Conservation (phyloP, 1,140 invertebrate species). For the Drosophila hydei region DNA sequence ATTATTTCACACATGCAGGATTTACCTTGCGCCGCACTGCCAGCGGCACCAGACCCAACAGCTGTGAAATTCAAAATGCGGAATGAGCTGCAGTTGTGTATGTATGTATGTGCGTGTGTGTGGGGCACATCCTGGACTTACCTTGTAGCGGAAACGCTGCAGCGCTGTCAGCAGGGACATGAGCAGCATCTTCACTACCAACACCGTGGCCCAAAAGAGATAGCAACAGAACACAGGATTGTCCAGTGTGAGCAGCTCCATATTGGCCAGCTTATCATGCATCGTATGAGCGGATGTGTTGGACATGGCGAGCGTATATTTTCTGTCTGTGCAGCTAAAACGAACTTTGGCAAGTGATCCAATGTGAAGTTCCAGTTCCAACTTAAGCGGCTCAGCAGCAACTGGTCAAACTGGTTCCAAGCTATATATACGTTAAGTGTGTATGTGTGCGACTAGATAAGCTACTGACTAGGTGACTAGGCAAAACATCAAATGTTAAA, state of each 20-base stretch:
- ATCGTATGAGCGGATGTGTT: background rate
- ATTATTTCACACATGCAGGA: background rate
- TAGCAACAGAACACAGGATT: constrained; percentile 84
- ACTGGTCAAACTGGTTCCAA: constrained; percentile 66
- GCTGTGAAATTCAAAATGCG: constrained; percentile 61
- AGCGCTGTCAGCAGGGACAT: constrained; percentile 85
- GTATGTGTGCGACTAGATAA: background rate
- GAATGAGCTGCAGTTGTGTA: constrained; percentile 35
- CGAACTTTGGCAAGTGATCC: constrained; percentile 33
- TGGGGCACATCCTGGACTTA: constrained; percentile 34
- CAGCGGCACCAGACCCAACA: constrained; percentile 67
- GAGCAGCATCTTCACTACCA: constrained; percentile 85
- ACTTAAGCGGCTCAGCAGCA: background rate
- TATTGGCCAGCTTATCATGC: constrained; percentile 1
- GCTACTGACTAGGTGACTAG: constrained; percentile 29
- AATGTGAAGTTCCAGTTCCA: background rate
- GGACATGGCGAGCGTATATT: constrained; percentile 25
- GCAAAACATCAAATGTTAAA: constrained; percentile 16
- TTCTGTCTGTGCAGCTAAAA: constrained; percentile 29
- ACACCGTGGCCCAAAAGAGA: constrained; percentile 84
- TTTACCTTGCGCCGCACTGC: constrained; percentile 69
- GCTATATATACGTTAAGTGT: constrained; percentile 1
- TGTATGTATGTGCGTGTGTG: constrained; percentile 1
- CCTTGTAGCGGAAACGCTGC: constrained; percentile 84
- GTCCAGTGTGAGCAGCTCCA: constrained; percentile 63